These are phyloP conservation scores for Aphelocoma californica DNA, from an alignment of 2,797 vertebrate species.

Conservation along the genomic window DNA sequence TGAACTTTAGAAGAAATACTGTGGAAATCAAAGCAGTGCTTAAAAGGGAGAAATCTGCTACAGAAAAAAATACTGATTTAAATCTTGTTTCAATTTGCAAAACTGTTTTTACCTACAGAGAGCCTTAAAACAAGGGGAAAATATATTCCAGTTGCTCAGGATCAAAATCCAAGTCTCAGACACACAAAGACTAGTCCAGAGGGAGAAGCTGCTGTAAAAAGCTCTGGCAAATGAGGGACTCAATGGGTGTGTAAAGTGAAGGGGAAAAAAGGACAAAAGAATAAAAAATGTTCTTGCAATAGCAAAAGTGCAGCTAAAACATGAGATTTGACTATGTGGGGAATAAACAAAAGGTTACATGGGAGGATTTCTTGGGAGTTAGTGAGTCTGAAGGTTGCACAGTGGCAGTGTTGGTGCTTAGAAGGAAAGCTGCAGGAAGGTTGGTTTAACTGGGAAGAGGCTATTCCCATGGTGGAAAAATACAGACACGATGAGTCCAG, in stretches of 20 bases:
- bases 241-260: neutral
- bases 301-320: neutral
- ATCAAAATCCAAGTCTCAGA: conserved; percentile 7
- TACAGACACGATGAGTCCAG: neutral
- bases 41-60: neutral
- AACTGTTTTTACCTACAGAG: neutral
- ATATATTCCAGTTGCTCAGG: neutral
- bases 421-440: neutral
- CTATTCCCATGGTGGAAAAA: neutral
- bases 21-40: neutral
- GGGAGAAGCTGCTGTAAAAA: conserved; percentile 13
- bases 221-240: neutral
- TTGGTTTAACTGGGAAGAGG: neutral
- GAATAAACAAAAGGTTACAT: neutral
- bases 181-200: neutral
- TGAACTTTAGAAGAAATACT: neutral
- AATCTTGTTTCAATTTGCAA: neutral
- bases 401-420: neutral
- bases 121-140: neutral
- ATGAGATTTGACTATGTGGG: neutral
- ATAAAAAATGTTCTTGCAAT: neutral
- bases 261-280: neutral
- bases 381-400: neutral
- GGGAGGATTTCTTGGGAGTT: neutral
- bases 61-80: neutral